Base-by-base conservation (phyloP, 92 coral and sea anemone species). In the Plumapathes pennacea region DNA sequence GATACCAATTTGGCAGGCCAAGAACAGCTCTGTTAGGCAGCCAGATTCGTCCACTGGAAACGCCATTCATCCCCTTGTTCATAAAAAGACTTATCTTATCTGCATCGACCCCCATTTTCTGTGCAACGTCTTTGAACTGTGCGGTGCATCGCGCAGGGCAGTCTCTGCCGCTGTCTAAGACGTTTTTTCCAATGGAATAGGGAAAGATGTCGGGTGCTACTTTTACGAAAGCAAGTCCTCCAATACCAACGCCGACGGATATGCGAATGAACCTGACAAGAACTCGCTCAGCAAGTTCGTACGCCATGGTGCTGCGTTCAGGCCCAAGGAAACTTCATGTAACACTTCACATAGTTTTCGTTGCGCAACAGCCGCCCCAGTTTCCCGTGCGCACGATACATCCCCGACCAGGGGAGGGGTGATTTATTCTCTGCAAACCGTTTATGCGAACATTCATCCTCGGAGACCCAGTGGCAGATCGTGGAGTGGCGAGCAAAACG, bases 181-280 rank as follows among this genome's bases (percentile, higher is more conserved):
- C 78, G 15, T 71, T 49, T 17, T 68, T 71, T 25, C 67, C 69
- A 5, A 59, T 78, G 14, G 51, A 71, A 7, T 47, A 58, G 1
- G 96, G 96, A 32, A 87, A 87, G 5, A 67, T 50, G 24, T 87
- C 81, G 1, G 85, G 81, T 12, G 79, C 72, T 6, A 66, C 72
- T 49, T 87, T 76, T 71, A 66, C 82, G 23, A 83, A 41, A 62
- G 77, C 67, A 38, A 78, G 54, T 14, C 96, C 96, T 40, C 96
- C 90, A 18, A 76, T 70, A 21, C 96, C 96, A 46, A 87, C 30
- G 18, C 90, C 96, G 4, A 87, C 96, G 18, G 96, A 87, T 55
- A 87, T 11, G 19, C 81, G 80, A 26, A 87, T 50, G 38, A 87
- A 78, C 29, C 89, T 84, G 43, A 71, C 65, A 2, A 76, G 62